Conservation (phyloP, 2,113 vertebrate species). For the Lutjanus erythropterus region DNA sequence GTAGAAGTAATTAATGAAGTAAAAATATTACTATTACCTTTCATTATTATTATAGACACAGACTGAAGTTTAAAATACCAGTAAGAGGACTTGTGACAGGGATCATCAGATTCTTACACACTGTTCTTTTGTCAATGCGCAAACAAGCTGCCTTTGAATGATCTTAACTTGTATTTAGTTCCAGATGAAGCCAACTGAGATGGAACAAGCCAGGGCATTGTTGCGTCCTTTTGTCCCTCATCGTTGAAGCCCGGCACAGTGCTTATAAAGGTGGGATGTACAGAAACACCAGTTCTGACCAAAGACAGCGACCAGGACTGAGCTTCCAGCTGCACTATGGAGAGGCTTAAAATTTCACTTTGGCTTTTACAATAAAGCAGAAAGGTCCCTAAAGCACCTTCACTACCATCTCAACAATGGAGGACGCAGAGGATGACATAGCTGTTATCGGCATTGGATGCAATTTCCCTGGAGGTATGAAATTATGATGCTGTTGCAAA, state of each 20-base stretch:
- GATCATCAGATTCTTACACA: background rate
- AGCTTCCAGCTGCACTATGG: conserved; percentile 6
- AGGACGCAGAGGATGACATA: conserved; percentile 71
- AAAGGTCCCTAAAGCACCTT: background rate
- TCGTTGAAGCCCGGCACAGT: background rate
- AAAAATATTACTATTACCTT: background rate
- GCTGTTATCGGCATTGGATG: conserved; percentile 87
- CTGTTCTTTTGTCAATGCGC: background rate
- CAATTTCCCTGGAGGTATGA: conserved; percentile 86
- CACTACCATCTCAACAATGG: conserved; percentile 53
- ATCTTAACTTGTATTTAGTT: conserved; percentile 66
- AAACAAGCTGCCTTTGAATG: conserved; percentile 8
- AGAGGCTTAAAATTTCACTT: background rate
- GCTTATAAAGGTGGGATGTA: conserved; percentile 49
- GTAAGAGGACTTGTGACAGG: background rate
- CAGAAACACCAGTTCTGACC: conserved; percentile 2
- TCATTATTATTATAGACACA: no score
- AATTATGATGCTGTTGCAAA: background rate
- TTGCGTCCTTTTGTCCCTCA: conserved; percentile 28
- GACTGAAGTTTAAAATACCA: no score
- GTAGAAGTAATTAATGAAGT: background rate
- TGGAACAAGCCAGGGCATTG: conserved; percentile 43
- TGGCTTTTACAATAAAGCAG: conserved; percentile 5
- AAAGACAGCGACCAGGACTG: background rate
- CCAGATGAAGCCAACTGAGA: conserved; percentile 35